A percentile compares a stretch with the other conserved stretches of the same genome.
Conservation (phyloP, 2,888 invertebrate species). For the Agrochola litura region DNA sequence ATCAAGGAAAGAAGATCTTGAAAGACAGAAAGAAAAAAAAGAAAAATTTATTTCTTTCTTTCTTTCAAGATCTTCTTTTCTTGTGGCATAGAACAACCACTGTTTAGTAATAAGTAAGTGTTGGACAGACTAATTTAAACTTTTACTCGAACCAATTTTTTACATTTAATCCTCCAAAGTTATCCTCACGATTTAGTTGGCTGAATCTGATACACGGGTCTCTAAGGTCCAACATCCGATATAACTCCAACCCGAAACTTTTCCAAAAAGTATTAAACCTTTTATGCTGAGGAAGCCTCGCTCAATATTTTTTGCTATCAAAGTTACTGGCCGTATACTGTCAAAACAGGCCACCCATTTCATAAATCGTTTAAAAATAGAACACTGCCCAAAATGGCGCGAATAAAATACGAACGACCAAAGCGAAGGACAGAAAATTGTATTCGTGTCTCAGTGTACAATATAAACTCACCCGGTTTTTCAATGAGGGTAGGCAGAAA, state of each 20-base stretch:
- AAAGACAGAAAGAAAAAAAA: too few species aligned
- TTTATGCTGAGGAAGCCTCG: not conserved
- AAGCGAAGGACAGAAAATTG: not conserved
- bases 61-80: too few species aligned
- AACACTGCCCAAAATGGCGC: slow-evolving; percentile 29
- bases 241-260: slow-evolving; percentile 11
- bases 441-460: not conserved
- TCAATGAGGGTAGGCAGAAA: not conserved
- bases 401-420: slow-evolving; percentile 26
- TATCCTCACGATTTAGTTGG: slow-evolving; percentile 10
- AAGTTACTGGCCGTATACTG: slow-evolving; percentile 28
- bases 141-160: not conserved
- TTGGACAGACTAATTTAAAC: not conserved
- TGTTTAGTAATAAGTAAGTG: not conserved
- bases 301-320: slow-evolving; percentile 18
- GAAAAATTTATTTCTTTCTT: too few species aligned
- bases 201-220: slow-evolving; percentile 22
- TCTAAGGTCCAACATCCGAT: slow-evolving; percentile 6
- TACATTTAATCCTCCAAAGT: slow-evolving; percentile 6
- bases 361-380: slow-evolving; percentile 33
- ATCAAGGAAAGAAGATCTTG: not conserved
- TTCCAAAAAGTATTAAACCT: slow-evolving; percentile 21
- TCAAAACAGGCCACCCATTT: slow-evolving; percentile 32
- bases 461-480: not conserved
- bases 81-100: not conserved